These are phyloP conservation scores for Phengaris alcon DNA, from an alignment of 2,888 invertebrate species.

Conservation along the genomic window DNA sequence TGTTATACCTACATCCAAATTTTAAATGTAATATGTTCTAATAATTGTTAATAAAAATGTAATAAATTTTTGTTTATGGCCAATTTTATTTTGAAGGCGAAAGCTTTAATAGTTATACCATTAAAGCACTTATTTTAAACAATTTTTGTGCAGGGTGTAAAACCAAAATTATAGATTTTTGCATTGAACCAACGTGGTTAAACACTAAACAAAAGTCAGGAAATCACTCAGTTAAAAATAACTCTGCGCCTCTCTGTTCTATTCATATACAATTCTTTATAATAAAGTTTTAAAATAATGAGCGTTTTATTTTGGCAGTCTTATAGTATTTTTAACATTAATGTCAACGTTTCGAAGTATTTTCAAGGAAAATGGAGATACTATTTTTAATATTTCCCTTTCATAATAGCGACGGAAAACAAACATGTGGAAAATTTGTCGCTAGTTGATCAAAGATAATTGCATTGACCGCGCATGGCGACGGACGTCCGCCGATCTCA, in stretches of 20 bases:
- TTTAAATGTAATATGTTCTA: too few relatives aligned
- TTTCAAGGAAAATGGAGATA: conserved; percentile 1
- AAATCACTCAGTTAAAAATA: not conserved
- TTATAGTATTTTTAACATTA: not conserved
- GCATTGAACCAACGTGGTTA: not conserved
- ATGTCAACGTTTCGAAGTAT: not conserved
- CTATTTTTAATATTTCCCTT: conserved; percentile 28
- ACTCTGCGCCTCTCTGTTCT: not conserved
- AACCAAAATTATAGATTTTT: too few relatives aligned
- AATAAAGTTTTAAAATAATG: not conserved
- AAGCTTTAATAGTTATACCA: too few relatives aligned
- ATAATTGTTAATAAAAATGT: too few relatives aligned
- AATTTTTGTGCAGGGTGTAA: too few relatives aligned
- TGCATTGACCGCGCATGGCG: conserved; percentile 65
- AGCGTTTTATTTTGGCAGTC: conserved; percentile 14
- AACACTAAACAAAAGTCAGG: not conserved
- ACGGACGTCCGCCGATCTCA: conserved; percentile 67
- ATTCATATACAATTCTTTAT: conserved; percentile 3
- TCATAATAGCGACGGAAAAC: conserved; percentile 44
- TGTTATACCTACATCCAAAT: too few relatives aligned
- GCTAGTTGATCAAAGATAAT: conserved; percentile 74
- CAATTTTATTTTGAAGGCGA: too few relatives aligned
- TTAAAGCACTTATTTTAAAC: too few relatives aligned
- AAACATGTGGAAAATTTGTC: conserved; percentile 61
- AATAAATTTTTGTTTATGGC: too few relatives aligned